Evolutionary conservation across 2,888 invertebrate species (phyloP), one percentile per base, ranked within the genome.

Genomic region (Acanthosoma haemorrhoidale): DNA sequence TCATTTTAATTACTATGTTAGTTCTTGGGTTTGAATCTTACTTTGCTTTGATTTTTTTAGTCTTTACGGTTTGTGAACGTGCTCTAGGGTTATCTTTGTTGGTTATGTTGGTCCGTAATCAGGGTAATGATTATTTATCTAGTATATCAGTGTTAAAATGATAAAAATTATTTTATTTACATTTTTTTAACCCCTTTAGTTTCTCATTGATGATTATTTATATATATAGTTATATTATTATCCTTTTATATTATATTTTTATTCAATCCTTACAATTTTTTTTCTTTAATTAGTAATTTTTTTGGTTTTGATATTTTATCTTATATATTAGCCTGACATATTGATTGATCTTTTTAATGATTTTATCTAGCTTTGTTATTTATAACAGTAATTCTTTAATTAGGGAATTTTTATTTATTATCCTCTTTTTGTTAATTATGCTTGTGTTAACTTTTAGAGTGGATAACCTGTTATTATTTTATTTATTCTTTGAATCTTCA

Each of bases 401-500:
- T 68, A 79, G 78, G 76, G 82, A 83, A 80, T 85, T 85, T 84
- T 78, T 82, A 76, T 79, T 85, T 75, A 81, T 84, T 79, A 72
- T 85, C 77, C 72, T 84, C 75, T 74, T 84, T 74, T 81, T 86
- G 79, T 77, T 85, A 78, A 74, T 85, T 76, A 80, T 83, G 77
- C 83, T 87, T n/a, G n/a, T n/a, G n/a, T n/a, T n/a, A n/a, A n/a
- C n/a, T n/a, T n/a, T n/a, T n/a, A n/a, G n/a, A n/a, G 78, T 79
- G 5, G 78, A 82, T 78, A 85, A 84, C 83, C 81, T 87, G 78
- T 82, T 88, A 81, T 76, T 83, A 77, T 88, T 88, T 85, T 88
- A 87, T 84, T 81, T 88, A 79, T 86, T 85, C 84, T 89, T 88
- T n/a, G n/a, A n/a, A n/a, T n/a, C n/a, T n/a, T n/a, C n/a, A n/a